Percentiles rank a stretch among this genome's conserved stretches.
phyloP scores from a whole-genome alignment of 1,140 invertebrate species.

The Glossosoma conforme region DNA sequence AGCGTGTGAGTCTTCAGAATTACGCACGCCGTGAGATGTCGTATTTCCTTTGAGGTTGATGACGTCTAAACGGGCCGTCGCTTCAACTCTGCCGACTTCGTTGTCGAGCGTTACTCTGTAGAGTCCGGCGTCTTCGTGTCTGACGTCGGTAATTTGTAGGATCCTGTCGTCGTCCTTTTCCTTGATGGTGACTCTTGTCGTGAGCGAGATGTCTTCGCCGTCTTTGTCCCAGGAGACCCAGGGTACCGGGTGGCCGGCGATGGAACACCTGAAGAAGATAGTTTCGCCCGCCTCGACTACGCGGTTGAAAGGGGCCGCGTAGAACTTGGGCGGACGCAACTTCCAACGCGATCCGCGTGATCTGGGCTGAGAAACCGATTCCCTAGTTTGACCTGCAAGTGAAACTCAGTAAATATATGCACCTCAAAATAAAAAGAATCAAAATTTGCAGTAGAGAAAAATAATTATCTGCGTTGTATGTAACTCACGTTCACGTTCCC shows the following conservation, averaged over 20 bases:
- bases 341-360: conserved; percentile 22
- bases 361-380: conserved; percentile 15
- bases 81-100: conserved; percentile 73
- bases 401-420: too few relatives aligned
- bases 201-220: conserved; percentile 58
- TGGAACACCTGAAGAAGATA: conserved; percentile 70
- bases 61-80: conserved; percentile 74
- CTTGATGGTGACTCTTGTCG: conserved; percentile 60
- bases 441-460: conserved; percentile 24
- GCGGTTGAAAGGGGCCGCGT: conserved; percentile 80
- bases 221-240: conserved; percentile 81
- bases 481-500: conserved; percentile 42
- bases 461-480: conserved; percentile 45
- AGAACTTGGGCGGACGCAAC: conserved; percentile 69
- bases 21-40: conserved; percentile 38
- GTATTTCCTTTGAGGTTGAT: conserved; percentile 57
- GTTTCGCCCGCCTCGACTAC: conserved; percentile 79
- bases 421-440: too few relatives aligned
- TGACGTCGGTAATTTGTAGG: conserved; percentile 73
- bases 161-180: conserved; percentile 72
- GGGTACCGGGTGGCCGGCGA: conserved; percentile 69
- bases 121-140: conserved; percentile 70
- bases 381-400: conserved; percentile 31
- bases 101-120: conserved; percentile 79
- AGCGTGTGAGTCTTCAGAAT: conserved; percentile 44